These are phyloP conservation scores for Antigone vipio DNA, from an alignment of 2,113 vertebrate species.

Conservation along the genomic window DNA sequence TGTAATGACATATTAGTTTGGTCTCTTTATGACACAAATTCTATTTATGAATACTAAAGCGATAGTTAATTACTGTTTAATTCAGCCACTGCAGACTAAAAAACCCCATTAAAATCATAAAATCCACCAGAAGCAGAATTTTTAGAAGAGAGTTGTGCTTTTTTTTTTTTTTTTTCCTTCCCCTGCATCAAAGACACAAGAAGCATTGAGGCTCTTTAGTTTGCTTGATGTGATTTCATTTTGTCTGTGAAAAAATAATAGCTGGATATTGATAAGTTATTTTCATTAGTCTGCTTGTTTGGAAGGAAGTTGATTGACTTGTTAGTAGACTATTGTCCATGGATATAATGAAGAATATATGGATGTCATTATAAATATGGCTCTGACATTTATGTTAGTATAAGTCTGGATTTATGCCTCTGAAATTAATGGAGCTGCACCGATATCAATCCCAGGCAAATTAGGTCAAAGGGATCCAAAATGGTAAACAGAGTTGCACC, in stretches of 20 bases:
- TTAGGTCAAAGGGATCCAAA: neutral
- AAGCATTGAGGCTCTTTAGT: neutral
- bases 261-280: neutral
- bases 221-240: neutral
- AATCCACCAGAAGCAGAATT: constrained; percentile 40
- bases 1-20: neutral
- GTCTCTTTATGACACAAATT: neutral
- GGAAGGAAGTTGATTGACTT: neutral
- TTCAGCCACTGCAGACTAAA: neutral
- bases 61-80: neutral
- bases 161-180: neutral
- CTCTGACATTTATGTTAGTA: neutral
- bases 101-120: neutral
- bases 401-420: neutral
- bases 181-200: neutral
- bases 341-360: neutral
- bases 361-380: neutral
- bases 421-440: neutral
- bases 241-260: neutral
- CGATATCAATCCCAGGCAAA: neutral
- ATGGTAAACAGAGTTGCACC: neutral
- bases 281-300: neutral
- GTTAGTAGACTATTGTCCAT: neutral
- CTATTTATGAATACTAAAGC: neutral
- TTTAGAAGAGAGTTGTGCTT: neutral